Conservation (phyloP, 1,140 invertebrate species). For the Trichomalopsis sarcophagae region DNA sequence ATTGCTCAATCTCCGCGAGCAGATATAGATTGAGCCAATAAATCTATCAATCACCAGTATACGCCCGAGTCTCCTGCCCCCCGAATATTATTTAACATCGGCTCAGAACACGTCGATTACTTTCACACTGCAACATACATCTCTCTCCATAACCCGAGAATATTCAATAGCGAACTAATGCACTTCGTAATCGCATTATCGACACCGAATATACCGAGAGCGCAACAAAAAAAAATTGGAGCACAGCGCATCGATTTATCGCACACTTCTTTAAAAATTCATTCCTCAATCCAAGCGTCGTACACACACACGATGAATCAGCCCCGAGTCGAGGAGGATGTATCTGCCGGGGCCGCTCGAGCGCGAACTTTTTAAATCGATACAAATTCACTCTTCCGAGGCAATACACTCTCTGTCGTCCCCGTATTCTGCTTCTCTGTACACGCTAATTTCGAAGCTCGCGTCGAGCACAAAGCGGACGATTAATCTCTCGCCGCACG, state of each 20-base stretch:
- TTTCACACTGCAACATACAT: no score
- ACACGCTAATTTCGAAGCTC: constrained; percentile 38
- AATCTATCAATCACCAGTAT: constrained; percentile 35
- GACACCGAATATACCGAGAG: no score
- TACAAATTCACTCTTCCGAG: constrained; percentile 36
- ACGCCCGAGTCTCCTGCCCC: no score
- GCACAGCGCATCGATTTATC: neutral
- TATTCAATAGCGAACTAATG: neutral
- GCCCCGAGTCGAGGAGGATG: neutral
- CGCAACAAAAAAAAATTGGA: no score
- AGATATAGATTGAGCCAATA: constrained; percentile 14
- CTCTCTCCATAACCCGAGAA: no score
- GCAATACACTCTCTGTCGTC: constrained; percentile 38
- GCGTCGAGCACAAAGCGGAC: constrained; percentile 23
- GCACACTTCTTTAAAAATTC: constrained; percentile 5
- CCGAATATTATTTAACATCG: neutral
- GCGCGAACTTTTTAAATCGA: constrained; percentile 44
- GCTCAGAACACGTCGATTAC: neutral
- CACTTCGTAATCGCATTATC: neutral
- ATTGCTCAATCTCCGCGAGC: neutral
- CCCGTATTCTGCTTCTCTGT: neutral
- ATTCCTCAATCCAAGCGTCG: neutral
- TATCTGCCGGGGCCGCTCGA: neutral
- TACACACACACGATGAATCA: constrained; percentile 16
- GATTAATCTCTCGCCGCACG: constrained; percentile 44